phyloP scores from a whole-genome alignment of 2,888 invertebrate genomes.

The Criorhina ranunculi region DNA sequence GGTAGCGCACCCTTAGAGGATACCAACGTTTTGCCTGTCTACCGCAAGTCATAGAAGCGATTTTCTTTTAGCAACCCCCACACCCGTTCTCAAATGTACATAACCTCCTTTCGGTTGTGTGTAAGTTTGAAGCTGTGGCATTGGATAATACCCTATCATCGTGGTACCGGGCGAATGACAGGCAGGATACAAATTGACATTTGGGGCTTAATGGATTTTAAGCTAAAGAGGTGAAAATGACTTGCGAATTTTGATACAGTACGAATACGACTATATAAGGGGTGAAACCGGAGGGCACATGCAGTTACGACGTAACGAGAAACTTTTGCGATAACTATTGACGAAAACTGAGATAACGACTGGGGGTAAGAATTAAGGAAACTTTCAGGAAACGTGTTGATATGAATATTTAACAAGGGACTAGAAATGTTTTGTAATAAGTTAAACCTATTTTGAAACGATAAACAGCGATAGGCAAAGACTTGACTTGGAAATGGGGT shows the following conservation, averaged over 20 bases:
- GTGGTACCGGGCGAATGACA: slow-evolving; percentile 45
- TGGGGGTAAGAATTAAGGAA: too few relatives aligned
- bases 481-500: too few relatives aligned
- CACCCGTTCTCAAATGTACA: background rate
- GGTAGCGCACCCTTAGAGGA: slow-evolving; percentile 16
- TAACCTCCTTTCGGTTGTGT: background rate
- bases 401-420: too few relatives aligned
- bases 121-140: slow-evolving; percentile 33
- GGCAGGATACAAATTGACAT: slow-evolving; percentile 62
- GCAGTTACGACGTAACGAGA: too few relatives aligned
- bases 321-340: background rate
- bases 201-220: slow-evolving; percentile 57
- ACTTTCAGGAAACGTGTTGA: too few relatives aligned
- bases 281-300: background rate
- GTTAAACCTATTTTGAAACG: too few relatives aligned
- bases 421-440: too few relatives aligned
- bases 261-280: background rate
- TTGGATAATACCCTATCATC: slow-evolving; percentile 49
- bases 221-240: slow-evolving; percentile 61
- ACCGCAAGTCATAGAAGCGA: slow-evolving; percentile 41
- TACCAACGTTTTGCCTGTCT: slow-evolving; percentile 51
- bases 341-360: background rate
- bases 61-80: slow-evolving; percentile 13
- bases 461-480: too few relatives aligned
- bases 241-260: slow-evolving; percentile 36